A percentile compares a stretch with the other conserved stretches of the same genome.
These are phyloP conservation scores for Hyposoter dolosus DNA, from an alignment of 2,888 invertebrate genomes.

Conservation along the genomic window DNA sequence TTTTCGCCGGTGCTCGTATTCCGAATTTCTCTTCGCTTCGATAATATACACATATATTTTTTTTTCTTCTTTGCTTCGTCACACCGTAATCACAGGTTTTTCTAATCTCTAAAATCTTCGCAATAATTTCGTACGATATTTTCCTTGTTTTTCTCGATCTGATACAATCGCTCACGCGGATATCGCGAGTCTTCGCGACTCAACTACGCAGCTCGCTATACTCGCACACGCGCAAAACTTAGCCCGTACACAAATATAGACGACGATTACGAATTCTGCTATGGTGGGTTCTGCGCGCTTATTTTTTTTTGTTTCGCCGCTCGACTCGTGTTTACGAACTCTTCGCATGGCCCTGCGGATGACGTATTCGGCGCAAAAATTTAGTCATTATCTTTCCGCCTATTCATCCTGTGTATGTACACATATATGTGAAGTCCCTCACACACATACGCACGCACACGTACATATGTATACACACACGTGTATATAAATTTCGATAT, in stretches of 20 bases:
- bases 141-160: conserved; percentile 19
- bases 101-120: neutral
- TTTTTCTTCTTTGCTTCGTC: neutral
- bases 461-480: neutral
- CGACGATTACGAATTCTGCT: conserved; percentile 37
- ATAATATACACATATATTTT: neutral
- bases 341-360: conserved; percentile 18
- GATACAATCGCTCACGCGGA: conserved; percentile 4
- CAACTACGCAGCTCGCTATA: conserved; percentile 47
- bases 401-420: neutral
- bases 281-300: conserved; percentile 11
- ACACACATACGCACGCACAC: neutral
- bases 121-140: neutral
- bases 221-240: conserved; percentile 47
- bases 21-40: neutral
- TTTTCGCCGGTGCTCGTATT: neutral
- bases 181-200: conserved; percentile 28
- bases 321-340: conserved; percentile 42
- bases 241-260: conserved; percentile 4
- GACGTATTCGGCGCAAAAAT: conserved; percentile 38
- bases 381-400: neutral
- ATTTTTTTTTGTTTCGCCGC: conserved; percentile 24
- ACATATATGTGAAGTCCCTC: neutral
- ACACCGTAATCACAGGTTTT: neutral
- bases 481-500: neutral